These are phyloP conservation scores for Podargus strigoides DNA, from an alignment of 2,797 vertebrate species.

Conservation along the genomic window DNA sequence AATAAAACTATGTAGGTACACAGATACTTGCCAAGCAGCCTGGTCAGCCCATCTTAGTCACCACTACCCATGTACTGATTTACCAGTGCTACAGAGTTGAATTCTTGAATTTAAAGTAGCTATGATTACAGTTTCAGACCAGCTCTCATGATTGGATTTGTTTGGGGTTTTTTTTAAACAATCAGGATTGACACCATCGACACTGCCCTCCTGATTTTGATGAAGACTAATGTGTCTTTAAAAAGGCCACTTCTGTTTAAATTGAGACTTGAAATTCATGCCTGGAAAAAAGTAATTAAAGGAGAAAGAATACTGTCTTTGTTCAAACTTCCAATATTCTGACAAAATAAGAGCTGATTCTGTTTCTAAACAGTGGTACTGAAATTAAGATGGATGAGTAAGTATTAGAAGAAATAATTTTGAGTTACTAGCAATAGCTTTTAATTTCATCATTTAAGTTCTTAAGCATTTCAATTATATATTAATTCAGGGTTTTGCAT, in stretches of 20 bases:
- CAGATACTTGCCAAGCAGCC: not conserved
- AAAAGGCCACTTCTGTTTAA: not conserved
- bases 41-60: not conserved
- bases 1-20: not conserved
- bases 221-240: not conserved
- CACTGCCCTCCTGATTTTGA: not conserved
- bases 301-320: not conserved
- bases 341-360: not conserved
- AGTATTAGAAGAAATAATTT: slow-evolving; percentile 49
- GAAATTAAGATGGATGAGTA: slow-evolving; percentile 45
- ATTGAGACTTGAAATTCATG: not conserved
- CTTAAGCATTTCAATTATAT: slow-evolving; percentile 59
- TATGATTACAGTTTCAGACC: not conserved
- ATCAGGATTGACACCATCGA: not conserved
- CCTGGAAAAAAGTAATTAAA: not conserved
- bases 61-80: not conserved
- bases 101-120: not conserved
- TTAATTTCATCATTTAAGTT: slow-evolving; percentile 65
- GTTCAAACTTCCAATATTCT: slow-evolving; percentile 1
- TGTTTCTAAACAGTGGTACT: not conserved
- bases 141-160: not conserved
- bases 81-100: not conserved
- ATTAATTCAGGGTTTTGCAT: slow-evolving; percentile 60
- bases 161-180: accelerated
- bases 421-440: slow-evolving; percentile 32